Base-by-base conservation (phyloP, 2,888 invertebrate species). In the Scelioninae gen. 1 region DNA sequence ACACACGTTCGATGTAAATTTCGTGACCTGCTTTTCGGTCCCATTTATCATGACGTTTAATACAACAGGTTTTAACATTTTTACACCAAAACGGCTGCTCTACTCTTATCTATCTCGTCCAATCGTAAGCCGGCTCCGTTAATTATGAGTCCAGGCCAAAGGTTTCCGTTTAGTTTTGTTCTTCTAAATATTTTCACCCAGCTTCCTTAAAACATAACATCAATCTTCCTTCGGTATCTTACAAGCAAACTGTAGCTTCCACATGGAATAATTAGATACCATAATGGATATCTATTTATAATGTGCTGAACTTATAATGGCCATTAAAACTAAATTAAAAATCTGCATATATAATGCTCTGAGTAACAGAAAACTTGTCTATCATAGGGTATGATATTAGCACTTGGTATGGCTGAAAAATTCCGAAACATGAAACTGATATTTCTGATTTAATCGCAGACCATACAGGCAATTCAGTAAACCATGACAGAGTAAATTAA, bases 71-170 rank as follows among this genome's bases (percentile, higher is more conserved):
- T 55, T 55, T 8, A 15, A 68, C 55, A 43, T 56, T 69, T 69
- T 69, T 69, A 45, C 45, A 45, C 45, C 16, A 56, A 69, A 69
- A 56, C 47, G 8, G n/a, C 45, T 32, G 56, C 6, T 47, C 56
- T 56, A 69, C 56, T 69, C 68, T 69, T 47, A 68, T 68, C 68
- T 68, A 56, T 55, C 56, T 56, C 32, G 56, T 32, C 31, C 47
- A 47, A 34, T 56, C 56, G 47, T n/a, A 23, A 56, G 40, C 40
- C 45, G 68, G 43, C 55, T 4, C 53, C 40, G 66, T 66, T 66
- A 53, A 66, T 66, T 66, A 53, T 45, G 16, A 53, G 7, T n/a
- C 15, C 45, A 13, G 15, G 45, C 13, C 45, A 34, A 56, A 16
- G 16, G 38, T 38, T 60, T 29, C 29, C 29, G 43, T 29, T 43